These are phyloP conservation scores for Plestiodon gilberti DNA, from an alignment of 2,113 vertebrate genomes.

Conservation along the genomic window DNA sequence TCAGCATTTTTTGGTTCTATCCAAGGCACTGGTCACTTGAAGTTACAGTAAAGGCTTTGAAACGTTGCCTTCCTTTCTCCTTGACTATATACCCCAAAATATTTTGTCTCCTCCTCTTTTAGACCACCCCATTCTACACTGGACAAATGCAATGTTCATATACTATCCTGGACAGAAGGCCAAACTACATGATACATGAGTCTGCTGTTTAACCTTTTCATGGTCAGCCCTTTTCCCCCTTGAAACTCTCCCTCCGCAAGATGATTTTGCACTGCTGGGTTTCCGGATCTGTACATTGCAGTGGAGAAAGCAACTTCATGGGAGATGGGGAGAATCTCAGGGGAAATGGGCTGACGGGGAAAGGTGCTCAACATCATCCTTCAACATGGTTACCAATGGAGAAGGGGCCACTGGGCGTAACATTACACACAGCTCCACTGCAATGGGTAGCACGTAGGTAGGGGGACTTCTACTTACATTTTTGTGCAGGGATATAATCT, in stretches of 20 bases:
- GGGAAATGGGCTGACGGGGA: not conserved
- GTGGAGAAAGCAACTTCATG: not conserved
- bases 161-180: not conserved
- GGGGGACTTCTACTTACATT: not conserved
- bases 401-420: not conserved
- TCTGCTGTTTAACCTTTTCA: not conserved
- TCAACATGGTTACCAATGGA: not conserved
- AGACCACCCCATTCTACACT: not conserved
- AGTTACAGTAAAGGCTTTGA: not conserved
- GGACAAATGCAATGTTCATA: not conserved
- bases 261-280: not conserved
- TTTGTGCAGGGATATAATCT: constrained; percentile 2
- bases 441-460: not conserved
- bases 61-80: not conserved
- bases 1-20: not conserved
- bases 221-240: not conserved
- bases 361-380: not conserved
- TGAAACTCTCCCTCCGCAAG: not conserved
- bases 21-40: not conserved
- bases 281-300: not conserved
- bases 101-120: not conserved
- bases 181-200: not conserved
- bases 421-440: not conserved
- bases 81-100: not conserved
- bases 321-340: not conserved